Percentiles rank a stretch among this genome's conserved stretches.
These are phyloP conservation scores for Aphelinus certus DNA, from an alignment of 1,140 invertebrate species.

Conservation along the genomic window DNA sequence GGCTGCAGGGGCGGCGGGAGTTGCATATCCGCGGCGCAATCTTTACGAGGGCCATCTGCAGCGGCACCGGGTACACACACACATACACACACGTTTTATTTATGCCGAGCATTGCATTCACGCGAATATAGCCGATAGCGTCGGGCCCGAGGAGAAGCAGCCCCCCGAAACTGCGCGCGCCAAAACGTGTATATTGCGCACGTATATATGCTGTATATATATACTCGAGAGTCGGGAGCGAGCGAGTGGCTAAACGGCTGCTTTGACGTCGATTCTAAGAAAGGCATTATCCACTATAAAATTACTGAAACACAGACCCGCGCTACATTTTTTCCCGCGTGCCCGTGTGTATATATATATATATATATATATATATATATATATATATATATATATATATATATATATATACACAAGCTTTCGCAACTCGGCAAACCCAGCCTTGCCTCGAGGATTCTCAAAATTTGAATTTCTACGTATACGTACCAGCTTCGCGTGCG, in stretches of 20 bases:
- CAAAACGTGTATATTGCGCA: background rate
- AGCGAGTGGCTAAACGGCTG: conserved; percentile 49
- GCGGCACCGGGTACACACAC: background rate
- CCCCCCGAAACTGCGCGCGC: no score
- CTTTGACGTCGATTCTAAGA: conserved; percentile 58
- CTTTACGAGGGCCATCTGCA: conserved; percentile 37
- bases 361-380: no score
- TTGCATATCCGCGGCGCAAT: conserved; percentile 27
- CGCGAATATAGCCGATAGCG: no score
- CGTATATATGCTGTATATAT: conserved; percentile 5
- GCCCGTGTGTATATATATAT: no score
- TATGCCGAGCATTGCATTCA: no score
- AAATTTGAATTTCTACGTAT: conserved; percentile 19
- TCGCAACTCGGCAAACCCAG: no score
- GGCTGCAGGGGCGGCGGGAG: background rate
- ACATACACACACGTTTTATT: no score
- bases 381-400: no score
- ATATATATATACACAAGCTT: no score
- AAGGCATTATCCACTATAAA: conserved; percentile 56
- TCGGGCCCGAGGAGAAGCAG: no score
- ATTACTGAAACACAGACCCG: conserved; percentile 40
- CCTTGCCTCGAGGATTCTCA: background rate
- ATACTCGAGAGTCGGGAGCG: background rate
- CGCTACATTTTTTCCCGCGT: no score
- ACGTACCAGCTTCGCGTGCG: no score